Evolutionary conservation across 2,113 vertebrate genomes (phyloP), one percentile per base, ranked within the genome.

Genomic region (Clarias magur): DNA sequence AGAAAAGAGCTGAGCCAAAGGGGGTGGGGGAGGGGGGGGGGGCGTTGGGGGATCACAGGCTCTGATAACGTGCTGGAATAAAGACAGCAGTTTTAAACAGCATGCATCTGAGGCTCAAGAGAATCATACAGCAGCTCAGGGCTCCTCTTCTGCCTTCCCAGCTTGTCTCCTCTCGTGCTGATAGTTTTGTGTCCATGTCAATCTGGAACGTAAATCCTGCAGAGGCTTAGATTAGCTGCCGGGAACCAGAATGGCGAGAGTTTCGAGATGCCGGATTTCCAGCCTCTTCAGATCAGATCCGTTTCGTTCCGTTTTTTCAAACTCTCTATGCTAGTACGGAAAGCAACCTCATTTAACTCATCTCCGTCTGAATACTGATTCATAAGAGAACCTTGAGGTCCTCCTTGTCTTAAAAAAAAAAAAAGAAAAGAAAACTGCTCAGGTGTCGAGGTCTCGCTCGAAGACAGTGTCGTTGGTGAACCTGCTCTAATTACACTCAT

Each of bases 161-260:
- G 57, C 23, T 48, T 42, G 21, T 82, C 88, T 90, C 84, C 83
- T 83, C 86, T 89, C 42, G 9, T 23, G 63, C 57, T 80, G 73
- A 88, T 88, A 86, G 86, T 84, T 91, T 90, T 90, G 70, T 90
- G 85, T 88, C 76, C 63, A 65, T 48, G 84, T 91, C 85, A 53
- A 53, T 90, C 87, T 85, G 86, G 56, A 80, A 84, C 60, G 65
- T 85, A 85, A 90, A 91, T 91, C 87, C 83, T 88, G 65, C 82
- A 86, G 83, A 60, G 89, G 82, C 62, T 2, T 86, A 82, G 88
- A 84, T 89, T 89, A 84, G 10, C 68, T 25, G 80, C 72, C 30
- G 81, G 73, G 68, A 85, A 59, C 82, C 88, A 85, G 78, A 86
- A 89, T 79, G 57, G 78, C 78, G 70, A 25, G 54, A 68, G 85